phyloP scores from a whole-genome alignment of 1,140 invertebrate species.

The Lordiphosa stackelbergi region DNA sequence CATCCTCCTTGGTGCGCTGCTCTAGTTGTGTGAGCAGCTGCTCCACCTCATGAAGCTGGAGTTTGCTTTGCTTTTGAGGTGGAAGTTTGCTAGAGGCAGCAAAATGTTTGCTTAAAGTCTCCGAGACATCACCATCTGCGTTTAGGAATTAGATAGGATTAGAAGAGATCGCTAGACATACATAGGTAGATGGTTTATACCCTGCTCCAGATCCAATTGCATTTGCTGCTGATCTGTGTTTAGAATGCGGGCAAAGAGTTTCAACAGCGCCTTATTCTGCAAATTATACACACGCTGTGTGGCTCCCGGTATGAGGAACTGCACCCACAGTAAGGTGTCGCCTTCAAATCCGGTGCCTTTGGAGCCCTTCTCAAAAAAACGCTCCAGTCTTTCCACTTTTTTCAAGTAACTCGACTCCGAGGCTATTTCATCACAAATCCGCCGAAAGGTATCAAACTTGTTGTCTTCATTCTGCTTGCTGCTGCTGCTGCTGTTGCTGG shows the following conservation, averaged over 20 bases:
- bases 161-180: background rate
- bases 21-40: slow-evolving; percentile 85
- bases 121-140: slow-evolving; percentile 87
- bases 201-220: slow-evolving; percentile 89
- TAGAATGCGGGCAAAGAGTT: slow-evolving; percentile 91
- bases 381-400: slow-evolving; percentile 87
- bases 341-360: slow-evolving; percentile 83
- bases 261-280: slow-evolving; percentile 93
- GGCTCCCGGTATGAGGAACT: slow-evolving; percentile 89
- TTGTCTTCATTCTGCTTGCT: slow-evolving; percentile 80
- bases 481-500: slow-evolving; percentile 23
- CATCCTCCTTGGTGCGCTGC: slow-evolving; percentile 90
- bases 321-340: slow-evolving; percentile 89
- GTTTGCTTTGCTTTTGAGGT: slow-evolving; percentile 83
- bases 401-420: slow-evolving; percentile 87
- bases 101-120: slow-evolving; percentile 91
- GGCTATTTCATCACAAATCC: slow-evolving; percentile 86
- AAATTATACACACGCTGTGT: slow-evolving; percentile 93
- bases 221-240: slow-evolving; percentile 86
- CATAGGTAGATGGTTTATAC: slow-evolving; percentile 12
- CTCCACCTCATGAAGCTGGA: slow-evolving; percentile 89
- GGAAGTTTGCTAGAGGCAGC: slow-evolving; percentile 81
- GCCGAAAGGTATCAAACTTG: slow-evolving; percentile 87
- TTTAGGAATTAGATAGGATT: background rate
- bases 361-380: slow-evolving; percentile 77